Percentiles rank a stretch among this genome's conserved stretches.
Conservation (phyloP, 2,888 invertebrate species). For the Parnassius orleans region DNA sequence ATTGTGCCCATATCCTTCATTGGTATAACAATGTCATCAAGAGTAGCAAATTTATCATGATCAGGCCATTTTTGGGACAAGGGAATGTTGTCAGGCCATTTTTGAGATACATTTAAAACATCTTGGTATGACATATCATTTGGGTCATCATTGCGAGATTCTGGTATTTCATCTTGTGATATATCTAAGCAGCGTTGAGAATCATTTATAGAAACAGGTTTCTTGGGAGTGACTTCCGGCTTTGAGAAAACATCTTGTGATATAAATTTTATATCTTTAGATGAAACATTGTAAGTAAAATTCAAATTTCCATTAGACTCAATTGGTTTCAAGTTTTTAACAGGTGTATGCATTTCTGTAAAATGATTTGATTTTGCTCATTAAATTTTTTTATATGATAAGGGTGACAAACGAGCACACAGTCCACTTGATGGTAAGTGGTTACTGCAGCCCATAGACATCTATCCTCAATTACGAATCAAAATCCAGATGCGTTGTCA, state of each 20-base stretch:
- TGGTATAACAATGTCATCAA: not conserved
- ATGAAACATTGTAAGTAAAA: not conserved
- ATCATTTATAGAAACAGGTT: not conserved
- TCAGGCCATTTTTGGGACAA: not conserved
- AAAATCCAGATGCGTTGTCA: no score
- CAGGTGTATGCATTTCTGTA: not conserved
- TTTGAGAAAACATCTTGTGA: not conserved
- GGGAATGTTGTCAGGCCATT: not conserved
- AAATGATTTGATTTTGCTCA: not conserved
- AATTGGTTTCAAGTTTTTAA: not conserved
- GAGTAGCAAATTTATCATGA: not conserved
- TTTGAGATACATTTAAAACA: not conserved
- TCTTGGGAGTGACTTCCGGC: not conserved
- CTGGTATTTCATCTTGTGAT: not conserved
- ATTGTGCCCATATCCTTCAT: conserved; percentile 15
- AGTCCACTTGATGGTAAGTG: no score
- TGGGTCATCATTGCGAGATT: not conserved
- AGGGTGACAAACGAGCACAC: no score
- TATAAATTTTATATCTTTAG: not conserved
- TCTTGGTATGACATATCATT: not conserved
- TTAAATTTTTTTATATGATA: no score
- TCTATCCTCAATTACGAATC: no score
- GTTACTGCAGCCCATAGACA: no score
- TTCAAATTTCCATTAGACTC: not conserved
- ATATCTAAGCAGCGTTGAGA: not conserved